Evolutionary conservation across 2,888 invertebrate genomes (phyloP).

Genomic region (Eumacrocentrus americanus): DNA sequence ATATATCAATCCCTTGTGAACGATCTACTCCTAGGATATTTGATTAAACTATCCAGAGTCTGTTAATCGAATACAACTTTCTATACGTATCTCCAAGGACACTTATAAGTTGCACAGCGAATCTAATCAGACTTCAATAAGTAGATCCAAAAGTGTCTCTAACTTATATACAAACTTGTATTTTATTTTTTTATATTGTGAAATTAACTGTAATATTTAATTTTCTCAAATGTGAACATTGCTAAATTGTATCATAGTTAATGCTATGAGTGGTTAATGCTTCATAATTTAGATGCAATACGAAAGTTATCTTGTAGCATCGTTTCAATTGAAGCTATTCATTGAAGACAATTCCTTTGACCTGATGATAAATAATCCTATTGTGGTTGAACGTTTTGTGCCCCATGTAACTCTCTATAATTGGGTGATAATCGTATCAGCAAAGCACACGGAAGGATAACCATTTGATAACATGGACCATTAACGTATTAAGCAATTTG

Average conservation of each 20-base stretch:
- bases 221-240: background rate
- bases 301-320: no score
- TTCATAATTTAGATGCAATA: no score
- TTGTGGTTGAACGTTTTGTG: slow-evolving; percentile 10
- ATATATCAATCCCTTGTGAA: background rate
- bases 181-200: background rate
- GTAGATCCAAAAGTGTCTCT: background rate
- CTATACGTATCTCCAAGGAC: background rate
- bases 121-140: background rate
- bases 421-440: slow-evolving; percentile 1
- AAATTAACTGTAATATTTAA: background rate
- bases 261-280: background rate
- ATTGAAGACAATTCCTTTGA: background rate
- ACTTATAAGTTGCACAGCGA: background rate
- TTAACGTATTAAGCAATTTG: background rate
- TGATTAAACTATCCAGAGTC: background rate
- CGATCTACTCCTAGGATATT: background rate
- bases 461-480: background rate
- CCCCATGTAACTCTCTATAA: background rate
- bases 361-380: slow-evolving; percentile 12
- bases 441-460: background rate
- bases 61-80: background rate
- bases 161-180: background rate
- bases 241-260: background rate
- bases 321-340: no score